These are phyloP conservation scores for Pelodytes ibericus DNA, from an alignment of 2,797 vertebrate genomes.

Conservation along the genomic window DNA sequence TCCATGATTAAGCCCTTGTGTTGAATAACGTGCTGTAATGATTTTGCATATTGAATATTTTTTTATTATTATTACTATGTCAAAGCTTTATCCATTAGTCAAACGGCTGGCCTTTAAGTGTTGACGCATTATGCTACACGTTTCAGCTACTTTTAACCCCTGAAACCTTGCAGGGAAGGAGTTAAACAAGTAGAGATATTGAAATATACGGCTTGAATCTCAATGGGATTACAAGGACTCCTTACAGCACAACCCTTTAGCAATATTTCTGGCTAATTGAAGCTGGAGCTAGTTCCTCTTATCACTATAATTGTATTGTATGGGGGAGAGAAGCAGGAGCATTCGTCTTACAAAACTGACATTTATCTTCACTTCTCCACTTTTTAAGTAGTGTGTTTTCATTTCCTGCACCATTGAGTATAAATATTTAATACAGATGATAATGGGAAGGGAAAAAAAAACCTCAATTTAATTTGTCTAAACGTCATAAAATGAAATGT, in stretches of 20 bases:
- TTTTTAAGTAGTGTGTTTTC: background rate
- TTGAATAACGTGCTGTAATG: background rate
- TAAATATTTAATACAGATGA: slow-evolving; percentile 47
- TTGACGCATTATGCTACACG: background rate
- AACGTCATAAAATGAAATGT: slow-evolving; percentile 4
- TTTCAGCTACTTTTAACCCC: background rate
- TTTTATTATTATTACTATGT: background rate
- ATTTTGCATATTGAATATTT: slow-evolving; percentile 6
- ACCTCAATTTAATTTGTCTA: slow-evolving; percentile 2
- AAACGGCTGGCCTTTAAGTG: background rate
- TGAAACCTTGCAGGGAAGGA: background rate
- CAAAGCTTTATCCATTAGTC: background rate
- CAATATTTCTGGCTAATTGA: background rate
- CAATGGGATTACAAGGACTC: slow-evolving; percentile 33
- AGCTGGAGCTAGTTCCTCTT: background rate
- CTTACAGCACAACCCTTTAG: slow-evolving; percentile 21
- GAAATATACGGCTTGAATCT: slow-evolving; percentile 37
- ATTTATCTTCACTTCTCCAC: slow-evolving; percentile 20
- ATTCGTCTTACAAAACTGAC: background rate
- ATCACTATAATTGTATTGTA: slow-evolving; percentile 35
- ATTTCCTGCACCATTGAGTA: slow-evolving; percentile 16
- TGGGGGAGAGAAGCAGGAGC: slow-evolving; percentile 36
- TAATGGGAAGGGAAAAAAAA: slow-evolving; percentile 8
- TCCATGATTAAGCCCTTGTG: background rate
- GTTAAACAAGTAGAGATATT: slow-evolving; percentile 31